Percentiles rank a stretch among this genome's conserved stretches.
phyloP scores from a whole-genome alignment of 1,140 invertebrate species.

The Teleopsis dalmanni region DNA sequence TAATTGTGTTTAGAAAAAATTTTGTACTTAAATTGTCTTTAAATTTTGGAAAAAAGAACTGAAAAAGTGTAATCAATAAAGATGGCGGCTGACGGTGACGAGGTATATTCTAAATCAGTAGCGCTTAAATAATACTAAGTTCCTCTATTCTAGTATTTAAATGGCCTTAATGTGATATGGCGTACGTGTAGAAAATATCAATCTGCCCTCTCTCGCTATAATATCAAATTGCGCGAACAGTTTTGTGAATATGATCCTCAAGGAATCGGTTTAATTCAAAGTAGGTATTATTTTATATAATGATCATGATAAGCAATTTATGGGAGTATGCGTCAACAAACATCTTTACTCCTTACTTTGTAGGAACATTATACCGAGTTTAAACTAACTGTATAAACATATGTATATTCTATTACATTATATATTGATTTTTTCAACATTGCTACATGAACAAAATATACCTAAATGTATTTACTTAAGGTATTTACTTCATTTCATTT shows the following conservation, averaged over 20 bases:
- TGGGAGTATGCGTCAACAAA: too few relatives aligned
- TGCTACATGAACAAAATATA: background rate
- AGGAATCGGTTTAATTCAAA: conserved; percentile 57
- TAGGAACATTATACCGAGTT: too few relatives aligned
- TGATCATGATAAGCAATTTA: background rate
- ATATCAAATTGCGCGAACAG: conserved; percentile 60
- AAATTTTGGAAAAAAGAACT: too few relatives aligned
- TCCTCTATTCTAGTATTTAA: too few relatives aligned
- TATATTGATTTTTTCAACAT: background rate
- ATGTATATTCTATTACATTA: background rate
- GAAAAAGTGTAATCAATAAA: too few relatives aligned
- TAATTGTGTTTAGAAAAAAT: too few relatives aligned
- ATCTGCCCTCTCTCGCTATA: conserved; percentile 57
- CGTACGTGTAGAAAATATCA: conserved; percentile 67
- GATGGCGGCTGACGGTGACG: too few relatives aligned
- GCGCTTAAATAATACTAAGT: too few relatives aligned
- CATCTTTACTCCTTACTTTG: too few relatives aligned
- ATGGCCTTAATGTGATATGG: conserved; percentile 57
- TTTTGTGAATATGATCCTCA: conserved; percentile 57
- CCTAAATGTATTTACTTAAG: background rate
- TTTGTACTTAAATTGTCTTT: too few relatives aligned
- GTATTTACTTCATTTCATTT: too few relatives aligned
- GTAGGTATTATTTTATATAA: conserved; percentile 38
- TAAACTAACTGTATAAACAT: background rate
- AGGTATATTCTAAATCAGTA: too few relatives aligned